These are phyloP conservation scores for Cataglyphis albicans DNA, from an alignment of 2,888 invertebrate species.

Conservation along the genomic window DNA sequence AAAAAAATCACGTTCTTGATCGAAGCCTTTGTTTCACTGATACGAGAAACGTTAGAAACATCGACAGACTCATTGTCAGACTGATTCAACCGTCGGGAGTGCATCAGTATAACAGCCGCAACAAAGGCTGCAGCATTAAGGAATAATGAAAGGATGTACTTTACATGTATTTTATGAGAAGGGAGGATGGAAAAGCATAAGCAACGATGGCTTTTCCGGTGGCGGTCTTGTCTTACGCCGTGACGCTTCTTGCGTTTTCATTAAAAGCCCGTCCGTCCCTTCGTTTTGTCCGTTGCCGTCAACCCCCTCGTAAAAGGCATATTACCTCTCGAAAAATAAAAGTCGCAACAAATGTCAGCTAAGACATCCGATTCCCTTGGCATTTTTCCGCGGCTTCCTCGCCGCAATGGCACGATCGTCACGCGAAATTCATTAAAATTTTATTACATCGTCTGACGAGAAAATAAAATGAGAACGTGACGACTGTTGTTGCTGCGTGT, in stretches of 20 bases:
- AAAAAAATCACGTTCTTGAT: constrained; percentile 45
- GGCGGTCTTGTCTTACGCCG: constrained; percentile 75
- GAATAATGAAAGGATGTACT: constrained; percentile 75
- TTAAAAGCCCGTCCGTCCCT: constrained; percentile 74
- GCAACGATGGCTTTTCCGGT: constrained; percentile 63
- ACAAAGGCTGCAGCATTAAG: constrained; percentile 71
- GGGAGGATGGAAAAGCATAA: constrained; percentile 63
- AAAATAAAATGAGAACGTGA: constrained; percentile 16
- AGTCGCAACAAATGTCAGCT: constrained; percentile 66
- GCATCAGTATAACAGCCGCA: constrained; percentile 43
- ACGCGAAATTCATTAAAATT: constrained; percentile 48
- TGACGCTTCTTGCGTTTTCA: constrained; percentile 77
- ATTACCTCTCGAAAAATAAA: constrained; percentile 63
- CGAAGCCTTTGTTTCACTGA: constrained; percentile 43
- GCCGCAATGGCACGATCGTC: constrained; percentile 22
- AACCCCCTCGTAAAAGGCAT: constrained; percentile 60
- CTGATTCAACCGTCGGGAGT: constrained; percentile 75
- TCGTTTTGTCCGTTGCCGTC: constrained; percentile 30
- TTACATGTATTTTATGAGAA: constrained; percentile 68
- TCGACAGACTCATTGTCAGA: constrained; percentile 48
- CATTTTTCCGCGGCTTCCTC: constrained; percentile 56
- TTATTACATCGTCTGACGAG: constrained; percentile 17
- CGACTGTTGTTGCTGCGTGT: constrained; percentile 9
- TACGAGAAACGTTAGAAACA: neutral
- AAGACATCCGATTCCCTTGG: constrained; percentile 66